Evolutionary conservation across 2,888 invertebrate genomes (phyloP), one percentile per base, ranked within the genome.

Genomic region (Rhopalosiphum nymphaeae): DNA sequence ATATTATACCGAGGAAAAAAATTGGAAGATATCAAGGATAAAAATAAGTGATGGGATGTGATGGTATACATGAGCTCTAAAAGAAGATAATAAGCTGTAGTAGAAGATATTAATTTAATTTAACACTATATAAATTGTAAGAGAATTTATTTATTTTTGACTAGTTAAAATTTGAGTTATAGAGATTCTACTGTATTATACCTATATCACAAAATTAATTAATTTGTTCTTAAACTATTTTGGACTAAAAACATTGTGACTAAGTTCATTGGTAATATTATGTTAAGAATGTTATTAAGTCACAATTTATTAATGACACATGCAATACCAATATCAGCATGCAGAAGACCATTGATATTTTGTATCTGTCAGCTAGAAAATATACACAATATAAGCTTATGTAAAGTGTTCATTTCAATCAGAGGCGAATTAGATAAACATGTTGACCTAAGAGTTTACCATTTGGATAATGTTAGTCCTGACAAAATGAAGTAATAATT

Each of bases 291-390:
- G n/a, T 89, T 89, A 78, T 91, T 25, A 88, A 78, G 42, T 78
- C 36, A 93, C 21, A 10, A 21, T 93, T 89, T 86, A 91, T 53
- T 93, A 91, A 84, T 89, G 91, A 89, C 29, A 94, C 93, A 93
- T 91, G 89, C 89, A 93, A 93, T 67, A 93, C 89, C 93, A 92
- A 61, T 78, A 94, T 90, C 92, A 89, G 53, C 94, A 91, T 89
- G 92, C 91, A 92, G 88, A 94, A 94, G 61, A 88, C 56, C 92
- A 89, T 56, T 88, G 67, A 57, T 56, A 78, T 92, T 90, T 88
- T 92, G 91, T 92, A 94, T 94, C 88, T 94, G 92, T 94, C 57
- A 42, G 91, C 91, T 94, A 94, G 91, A 94, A 93, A 93, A 93
- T 93, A 84, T 85, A 93, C 89, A 94, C 11, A 89, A 78, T 56